Percentiles rank a stretch among this genome's conserved stretches.
phyloP scores from a whole-genome alignment of 1,140 invertebrate species.

The Dolichoris vasculosae region DNA sequence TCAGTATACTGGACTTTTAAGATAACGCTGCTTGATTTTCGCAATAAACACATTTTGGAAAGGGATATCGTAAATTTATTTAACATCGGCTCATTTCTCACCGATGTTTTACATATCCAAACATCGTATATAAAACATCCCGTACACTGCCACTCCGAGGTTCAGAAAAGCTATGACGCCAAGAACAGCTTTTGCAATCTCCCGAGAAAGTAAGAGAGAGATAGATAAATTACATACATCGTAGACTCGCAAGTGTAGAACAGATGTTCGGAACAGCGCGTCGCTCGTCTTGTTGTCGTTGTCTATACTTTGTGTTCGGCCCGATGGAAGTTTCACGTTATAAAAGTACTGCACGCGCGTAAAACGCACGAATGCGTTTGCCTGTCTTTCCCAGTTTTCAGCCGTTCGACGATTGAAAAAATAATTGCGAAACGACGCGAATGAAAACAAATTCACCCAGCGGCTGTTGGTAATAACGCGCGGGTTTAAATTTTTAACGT shows the following conservation, averaged over 20 bases:
- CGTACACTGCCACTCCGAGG: not conserved
- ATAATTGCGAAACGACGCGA: conserved; percentile 1
- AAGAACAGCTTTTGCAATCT: conserved; percentile 34
- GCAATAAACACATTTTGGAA: too few relatives aligned
- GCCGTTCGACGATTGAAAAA: not conserved
- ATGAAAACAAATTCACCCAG: not conserved
- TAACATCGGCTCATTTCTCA: not conserved
- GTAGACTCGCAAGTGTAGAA: conserved; percentile 8
- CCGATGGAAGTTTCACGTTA: conserved; percentile 29
- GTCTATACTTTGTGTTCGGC: not conserved
- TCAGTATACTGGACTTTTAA: not conserved
- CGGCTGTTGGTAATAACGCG: too few relatives aligned
- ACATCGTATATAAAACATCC: not conserved
- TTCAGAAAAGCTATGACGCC: not conserved
- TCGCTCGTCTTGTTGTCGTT: not conserved
- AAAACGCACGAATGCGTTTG: not conserved
- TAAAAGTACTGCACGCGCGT: not conserved
- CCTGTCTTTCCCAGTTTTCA: not conserved
- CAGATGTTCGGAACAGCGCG: conserved; percentile 20
- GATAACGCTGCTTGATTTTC: not conserved
- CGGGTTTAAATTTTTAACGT: not conserved
- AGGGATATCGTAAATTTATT: not conserved
- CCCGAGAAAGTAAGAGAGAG: not conserved
- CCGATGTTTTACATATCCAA: not conserved
- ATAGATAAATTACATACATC: conserved; percentile 26